Evolutionary conservation across 1,140 invertebrate species (phyloP), one percentile per base, ranked within the genome.

Genomic region (Neoseiulus cucumeris): DNA sequence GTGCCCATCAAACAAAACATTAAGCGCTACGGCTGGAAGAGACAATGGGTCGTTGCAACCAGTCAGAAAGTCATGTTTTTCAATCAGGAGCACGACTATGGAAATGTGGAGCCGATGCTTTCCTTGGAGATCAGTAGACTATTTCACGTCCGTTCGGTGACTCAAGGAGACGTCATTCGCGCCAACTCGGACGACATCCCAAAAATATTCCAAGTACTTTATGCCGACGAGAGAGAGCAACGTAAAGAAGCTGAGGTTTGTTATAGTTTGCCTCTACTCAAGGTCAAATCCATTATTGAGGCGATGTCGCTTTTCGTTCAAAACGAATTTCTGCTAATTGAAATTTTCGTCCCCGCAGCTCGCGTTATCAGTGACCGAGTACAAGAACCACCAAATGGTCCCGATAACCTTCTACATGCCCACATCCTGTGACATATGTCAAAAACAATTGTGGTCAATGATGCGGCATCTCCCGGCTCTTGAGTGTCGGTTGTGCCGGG

Each of bases 151-250:
- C 84, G 94, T 71, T 87, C 91, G 67, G 94, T 98, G 64, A 97
- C 93, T 65, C 93, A 97, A 79, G 92, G 92, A 72, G 94, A 98
- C 82, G 92, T 97, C 68, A 94, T 96, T 74, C 83, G 93, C 75
- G 94, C 91, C 65, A 91, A 96, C 81, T 89, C 90, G 76, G 93
- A 93, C 85, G 92, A 97, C 82, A 94, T 98, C 78, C 94, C 94
- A 72, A 85, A 91, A 76, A 98, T 98, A 80, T 97, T 97, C 79
- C 93, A 97, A 82, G 80, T 94, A 72, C 77, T 94, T 67, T 93
- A 94, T 75, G 89, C 90, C 69, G 90, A 90, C 64, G 91, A 94
- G 79, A 90, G 90, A 33, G 90, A 92, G 78, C 87, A 87, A 66
- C 81, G 89, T 65, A 83, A 88, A 59, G 51, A 59, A 25, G 51